Evolutionary conservation across 2,888 invertebrate genomes (phyloP).

Genomic region (Perithous albicinctus): DNA sequence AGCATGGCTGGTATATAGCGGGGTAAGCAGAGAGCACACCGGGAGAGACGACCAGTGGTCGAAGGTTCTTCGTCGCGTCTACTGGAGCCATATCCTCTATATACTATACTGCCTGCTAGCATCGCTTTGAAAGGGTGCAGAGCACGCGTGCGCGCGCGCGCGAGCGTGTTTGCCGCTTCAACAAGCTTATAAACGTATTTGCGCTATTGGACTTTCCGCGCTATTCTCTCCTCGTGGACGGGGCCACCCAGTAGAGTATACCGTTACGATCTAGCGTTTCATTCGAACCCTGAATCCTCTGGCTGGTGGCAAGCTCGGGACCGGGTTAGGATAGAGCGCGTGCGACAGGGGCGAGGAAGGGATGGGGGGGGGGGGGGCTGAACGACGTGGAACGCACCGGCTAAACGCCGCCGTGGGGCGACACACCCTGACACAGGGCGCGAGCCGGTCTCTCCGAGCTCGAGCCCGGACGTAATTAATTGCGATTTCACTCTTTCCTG

Average conservation of each 20-base stretch:
- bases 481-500: slow-evolving; percentile 82
- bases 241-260: not conserved
- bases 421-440: slow-evolving; percentile 20
- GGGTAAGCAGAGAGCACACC: slow-evolving; percentile 53
- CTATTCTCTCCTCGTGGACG: slow-evolving; percentile 50
- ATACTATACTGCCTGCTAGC: slow-evolving; percentile 43
- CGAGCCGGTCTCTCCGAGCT: slow-evolving; percentile 1
- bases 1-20: slow-evolving; percentile 33
- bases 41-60: slow-evolving; percentile 59
- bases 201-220: slow-evolving; percentile 75
- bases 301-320: slow-evolving; percentile 5
- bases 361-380: too few species aligned
- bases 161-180: slow-evolving; percentile 69
- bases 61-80: slow-evolving; percentile 60
- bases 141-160: slow-evolving; percentile 36
- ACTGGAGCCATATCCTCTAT: slow-evolving; percentile 14
- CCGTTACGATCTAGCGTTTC: not conserved
- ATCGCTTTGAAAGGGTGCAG: slow-evolving; percentile 63
- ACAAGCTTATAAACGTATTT: slow-evolving; percentile 77
- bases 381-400: slow-evolving; percentile 1
- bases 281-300: slow-evolving; percentile 6
- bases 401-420: slow-evolving; percentile 34
- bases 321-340: slow-evolving; percentile 17
- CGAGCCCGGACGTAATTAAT: slow-evolving; percentile 79
- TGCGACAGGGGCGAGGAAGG: too few species aligned